Evolutionary conservation across 2,888 invertebrate species (phyloP), one percentile per base, ranked within the genome.

Genomic region (Oasisia sp.): DNA sequence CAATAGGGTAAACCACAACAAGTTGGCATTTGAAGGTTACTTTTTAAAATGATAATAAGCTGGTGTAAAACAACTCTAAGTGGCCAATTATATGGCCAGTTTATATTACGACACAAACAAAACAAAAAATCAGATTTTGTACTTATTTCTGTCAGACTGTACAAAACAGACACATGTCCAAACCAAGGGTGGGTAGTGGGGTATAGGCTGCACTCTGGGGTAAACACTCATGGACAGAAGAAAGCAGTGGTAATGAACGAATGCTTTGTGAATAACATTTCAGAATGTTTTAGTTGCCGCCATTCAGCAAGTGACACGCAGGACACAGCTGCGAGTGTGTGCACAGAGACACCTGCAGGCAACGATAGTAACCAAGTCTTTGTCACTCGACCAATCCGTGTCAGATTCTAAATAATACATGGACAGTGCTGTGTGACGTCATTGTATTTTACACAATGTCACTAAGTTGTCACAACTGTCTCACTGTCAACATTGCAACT

Each of bases 341-440:
- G 50, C 50, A 50, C 9, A 50, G 50, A 14, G 9, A 50, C 50
- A 50, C 50, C 50, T 50, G 50, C 50, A 50, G 50, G 50, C 50
- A 50, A 50, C 9, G 74, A 74, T 74, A 74, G 74, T 74, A 74
- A 74, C 74, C 74, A 74, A 74, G 74, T 7, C 2, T 7, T 74
- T 74, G 14, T 74, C 74, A 74, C 19, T 27, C 27, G 27, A 74
- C 19, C n/a, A 74, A 74, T 74, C 27, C 27, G 74, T 27, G 74
- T 74, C 27, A 74, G 27, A 74, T 74, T 74, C 74, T 74, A 74
- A 74, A 74, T 74, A 74, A 74, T 74, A 74, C 74, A 74, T 74
- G 74, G 74, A 74, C 74, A 74, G 74, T 74, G 19, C 19, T 74
- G 74, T 19, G 56, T 38, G 38, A 38, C 38, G 38, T 38, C 56